Percentiles rank a stretch among this genome's conserved stretches.
phyloP scores from a whole-genome alignment of 1,140 invertebrate species.

The Stegodyphus dumicola region DNA sequence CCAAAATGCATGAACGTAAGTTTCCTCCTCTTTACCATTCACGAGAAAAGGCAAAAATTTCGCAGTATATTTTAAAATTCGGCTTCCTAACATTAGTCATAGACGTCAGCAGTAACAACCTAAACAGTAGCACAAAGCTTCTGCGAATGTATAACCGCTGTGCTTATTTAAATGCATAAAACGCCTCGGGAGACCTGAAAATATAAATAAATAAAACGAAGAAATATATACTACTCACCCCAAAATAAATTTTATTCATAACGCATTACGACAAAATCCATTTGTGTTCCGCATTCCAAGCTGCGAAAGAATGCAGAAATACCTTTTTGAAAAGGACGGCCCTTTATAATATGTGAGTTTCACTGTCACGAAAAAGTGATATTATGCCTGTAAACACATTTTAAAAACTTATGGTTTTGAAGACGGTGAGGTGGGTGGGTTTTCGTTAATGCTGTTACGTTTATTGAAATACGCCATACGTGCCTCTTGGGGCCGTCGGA shows the following conservation, averaged over 20 bases:
- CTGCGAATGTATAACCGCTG: neutral
- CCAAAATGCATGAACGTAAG: no score
- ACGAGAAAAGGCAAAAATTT: no score
- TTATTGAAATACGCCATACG: slow-evolving; percentile 31
- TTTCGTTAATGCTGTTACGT: slow-evolving; percentile 20
- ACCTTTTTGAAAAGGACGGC: slow-evolving; percentile 24
- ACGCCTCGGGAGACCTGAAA: slow-evolving; percentile 2
- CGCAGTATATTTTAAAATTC: no score
- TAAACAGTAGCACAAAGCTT: no score
- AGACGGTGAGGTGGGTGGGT: neutral
- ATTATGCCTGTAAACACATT: slow-evolving; percentile 51
- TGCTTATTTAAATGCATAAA: slow-evolving; percentile 48
- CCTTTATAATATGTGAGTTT: slow-evolving; percentile 5
- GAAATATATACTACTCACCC: slow-evolving; percentile 32
- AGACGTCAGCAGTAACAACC: no score
- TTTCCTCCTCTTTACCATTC: no score
- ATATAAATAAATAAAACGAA: slow-evolving; percentile 1
- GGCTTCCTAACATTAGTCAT: no score
- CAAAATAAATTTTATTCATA: slow-evolving; percentile 57
- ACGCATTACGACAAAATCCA: slow-evolving; percentile 52
- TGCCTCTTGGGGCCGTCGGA: neutral
- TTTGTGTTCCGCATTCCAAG: slow-evolving; percentile 34
- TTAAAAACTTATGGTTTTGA: slow-evolving; percentile 17
- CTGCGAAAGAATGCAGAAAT: slow-evolving; percentile 39
- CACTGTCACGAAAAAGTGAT: slow-evolving; percentile 53